Evolutionary conservation across 2,888 invertebrate species (phyloP).

Genomic region (Catocala nupta): DNA sequence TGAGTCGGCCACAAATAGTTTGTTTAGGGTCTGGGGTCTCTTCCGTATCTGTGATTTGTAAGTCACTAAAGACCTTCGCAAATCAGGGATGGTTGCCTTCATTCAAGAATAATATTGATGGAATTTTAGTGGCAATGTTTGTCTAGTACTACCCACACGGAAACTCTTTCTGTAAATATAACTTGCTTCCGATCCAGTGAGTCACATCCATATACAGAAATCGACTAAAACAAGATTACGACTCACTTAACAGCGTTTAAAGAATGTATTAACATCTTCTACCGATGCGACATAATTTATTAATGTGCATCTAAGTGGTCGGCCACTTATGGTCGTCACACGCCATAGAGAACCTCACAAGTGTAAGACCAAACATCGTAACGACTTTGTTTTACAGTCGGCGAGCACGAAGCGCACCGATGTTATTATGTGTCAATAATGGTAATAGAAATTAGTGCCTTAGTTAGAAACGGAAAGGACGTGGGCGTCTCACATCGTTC

Average conservation of each 20-base stretch:
- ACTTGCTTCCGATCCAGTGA: slow-evolving; percentile 19
- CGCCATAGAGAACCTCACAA: slow-evolving; percentile 52
- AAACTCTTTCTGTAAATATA: slow-evolving; percentile 5
- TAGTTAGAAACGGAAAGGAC: slow-evolving; percentile 58
- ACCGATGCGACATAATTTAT: slow-evolving; percentile 73
- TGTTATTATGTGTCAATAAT: slow-evolving; percentile 76
- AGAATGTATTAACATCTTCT: slow-evolving; percentile 71
- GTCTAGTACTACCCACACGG: slow-evolving; percentile 4
- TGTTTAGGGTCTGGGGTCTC: no score
- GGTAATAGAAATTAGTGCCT: slow-evolving; percentile 69
- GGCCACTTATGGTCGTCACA: slow-evolving; percentile 74
- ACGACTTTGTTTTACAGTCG: slow-evolving; percentile 72
- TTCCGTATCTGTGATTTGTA: no score
- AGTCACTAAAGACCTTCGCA: no score
- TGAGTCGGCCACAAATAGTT: no score
- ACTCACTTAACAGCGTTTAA: slow-evolving; percentile 68
- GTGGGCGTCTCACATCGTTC: slow-evolving; percentile 40
- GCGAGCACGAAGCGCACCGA: slow-evolving; percentile 64
- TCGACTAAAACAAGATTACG: slow-evolving; percentile 57
- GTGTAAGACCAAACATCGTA: slow-evolving; percentile 67
- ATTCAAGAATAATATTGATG: background rate
- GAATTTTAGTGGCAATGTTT: slow-evolving; percentile 1
- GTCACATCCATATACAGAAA: slow-evolving; percentile 55
- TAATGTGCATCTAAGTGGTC: slow-evolving; percentile 74
- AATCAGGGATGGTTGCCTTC: background rate